Conservation (phyloP, 2,888 invertebrate genomes). For the Zaprionus bogoriensis region DNA sequence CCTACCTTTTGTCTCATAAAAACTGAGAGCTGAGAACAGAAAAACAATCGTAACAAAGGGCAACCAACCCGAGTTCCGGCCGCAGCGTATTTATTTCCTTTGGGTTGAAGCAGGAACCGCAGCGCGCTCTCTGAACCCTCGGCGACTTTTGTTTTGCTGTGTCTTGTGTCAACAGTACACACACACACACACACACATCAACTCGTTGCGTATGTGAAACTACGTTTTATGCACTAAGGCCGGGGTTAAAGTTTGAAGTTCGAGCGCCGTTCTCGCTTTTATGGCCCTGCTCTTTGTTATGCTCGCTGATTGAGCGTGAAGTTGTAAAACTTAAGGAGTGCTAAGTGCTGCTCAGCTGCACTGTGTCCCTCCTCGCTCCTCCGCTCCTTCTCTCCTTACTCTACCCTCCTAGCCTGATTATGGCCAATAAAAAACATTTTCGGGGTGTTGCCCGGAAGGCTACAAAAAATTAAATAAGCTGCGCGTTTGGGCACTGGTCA, state of each 20-base stretch:
- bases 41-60: conserved; percentile 24
- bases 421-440: conserved; percentile 56
- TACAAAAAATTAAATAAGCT: conserved; percentile 56
- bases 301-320: conserved; percentile 70
- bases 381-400: neutral
- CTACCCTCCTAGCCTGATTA: conserved; percentile 41
- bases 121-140: conserved; percentile 27
- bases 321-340: conserved; percentile 79
- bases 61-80: conserved; percentile 25
- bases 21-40: neutral
- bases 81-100: conserved; percentile 37
- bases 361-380: neutral
- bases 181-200: conserved; percentile 9
- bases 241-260: conserved; percentile 63
- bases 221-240: conserved; percentile 17
- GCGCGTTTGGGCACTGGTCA: conserved; percentile 28
- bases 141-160: conserved; percentile 26
- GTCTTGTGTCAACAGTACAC: conserved; percentile 39
- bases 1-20: conserved; percentile 15
- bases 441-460: conserved; percentile 27
- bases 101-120: conserved; percentile 21
- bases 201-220: conserved; percentile 22
- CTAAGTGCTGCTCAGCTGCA: conserved; percentile 56
- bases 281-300: conserved; percentile 31
- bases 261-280: conserved; percentile 42